Evolutionary conservation across 1,140 invertebrate genomes (phyloP).

Genomic region (Drosophila micromelanica): DNA sequence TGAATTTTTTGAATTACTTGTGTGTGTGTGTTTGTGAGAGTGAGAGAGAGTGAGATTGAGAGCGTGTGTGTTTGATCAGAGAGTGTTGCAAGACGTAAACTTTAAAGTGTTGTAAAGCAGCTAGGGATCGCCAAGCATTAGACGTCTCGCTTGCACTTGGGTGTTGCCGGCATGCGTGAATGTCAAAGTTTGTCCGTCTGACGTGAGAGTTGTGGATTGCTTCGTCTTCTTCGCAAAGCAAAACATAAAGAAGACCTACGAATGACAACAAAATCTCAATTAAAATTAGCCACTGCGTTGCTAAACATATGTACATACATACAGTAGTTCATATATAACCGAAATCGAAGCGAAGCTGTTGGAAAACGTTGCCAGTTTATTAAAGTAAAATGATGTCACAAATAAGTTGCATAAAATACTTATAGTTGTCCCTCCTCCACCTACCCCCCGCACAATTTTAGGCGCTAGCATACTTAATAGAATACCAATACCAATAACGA

Average conservation of each 20-base stretch:
- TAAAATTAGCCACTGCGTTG: conserved; percentile 50
- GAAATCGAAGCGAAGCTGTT: conserved; percentile 32
- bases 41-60: not conserved
- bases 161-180: conserved; percentile 38
- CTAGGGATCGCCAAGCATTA: conserved; percentile 33
- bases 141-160: conserved; percentile 52
- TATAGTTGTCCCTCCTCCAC: conserved; percentile 24
- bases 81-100: conserved; percentile 61
- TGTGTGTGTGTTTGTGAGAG: not conserved
- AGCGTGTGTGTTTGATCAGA: conserved; percentile 4
- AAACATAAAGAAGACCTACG: conserved; percentile 56
- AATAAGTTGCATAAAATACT: conserved; percentile 53
- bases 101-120: conserved; percentile 44
- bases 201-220: conserved; percentile 24
- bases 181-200: conserved; percentile 53
- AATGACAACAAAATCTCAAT: conserved; percentile 55
- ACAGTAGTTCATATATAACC: conserved; percentile 33
- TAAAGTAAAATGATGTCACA: conserved; percentile 64
- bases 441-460: conserved; percentile 52
- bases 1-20: conserved; percentile 33
- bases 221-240: conserved; percentile 30
- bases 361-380: conserved; percentile 42
- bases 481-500: conserved; percentile 5
- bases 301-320: conserved; percentile 50
- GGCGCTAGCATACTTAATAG: conserved; percentile 58